Evolutionary conservation across 2,888 invertebrate species (phyloP).

Genomic region (Physocephala rufipes): DNA sequence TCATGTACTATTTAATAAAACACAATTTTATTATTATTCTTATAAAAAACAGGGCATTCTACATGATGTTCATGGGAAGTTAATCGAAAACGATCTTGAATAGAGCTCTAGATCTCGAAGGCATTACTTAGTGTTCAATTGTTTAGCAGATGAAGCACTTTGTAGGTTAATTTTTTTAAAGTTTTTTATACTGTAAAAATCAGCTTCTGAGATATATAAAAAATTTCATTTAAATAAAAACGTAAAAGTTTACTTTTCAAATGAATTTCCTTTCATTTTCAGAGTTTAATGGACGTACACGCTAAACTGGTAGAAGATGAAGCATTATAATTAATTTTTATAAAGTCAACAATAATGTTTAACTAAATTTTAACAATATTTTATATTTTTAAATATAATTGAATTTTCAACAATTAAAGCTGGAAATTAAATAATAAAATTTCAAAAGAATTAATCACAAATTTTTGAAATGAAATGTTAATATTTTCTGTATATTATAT

Average conservation of each 20-base stretch:
- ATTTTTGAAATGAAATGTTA: too few relatives aligned
- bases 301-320: conserved; percentile 77
- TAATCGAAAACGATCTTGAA: conserved; percentile 33
- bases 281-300: conserved; percentile 87
- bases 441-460: too few relatives aligned
- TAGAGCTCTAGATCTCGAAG: conserved; percentile 19
- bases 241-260: not conserved
- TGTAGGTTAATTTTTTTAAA: conserved; percentile 1
- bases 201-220: too few relatives aligned
- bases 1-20: too few relatives aligned
- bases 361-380: not conserved
- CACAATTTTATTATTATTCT: not conserved
- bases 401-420: too few relatives aligned
- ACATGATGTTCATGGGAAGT: conserved; percentile 50
- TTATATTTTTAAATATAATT: conserved; percentile 25
- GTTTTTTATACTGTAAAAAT: not conserved
- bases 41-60: conserved; percentile 51
- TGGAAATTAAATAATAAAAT: too few relatives aligned
- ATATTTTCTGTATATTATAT: too few relatives aligned
- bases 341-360: not conserved
- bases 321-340: conserved; percentile 31
- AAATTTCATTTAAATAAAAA: too few relatives aligned
- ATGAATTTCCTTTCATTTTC: conserved; percentile 39
- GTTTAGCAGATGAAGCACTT: not conserved
- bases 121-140: not conserved